Percentiles rank a stretch among this genome's conserved stretches.
Conservation (phyloP, 2,113 vertebrate species). For the Psettodes erumei region DNA sequence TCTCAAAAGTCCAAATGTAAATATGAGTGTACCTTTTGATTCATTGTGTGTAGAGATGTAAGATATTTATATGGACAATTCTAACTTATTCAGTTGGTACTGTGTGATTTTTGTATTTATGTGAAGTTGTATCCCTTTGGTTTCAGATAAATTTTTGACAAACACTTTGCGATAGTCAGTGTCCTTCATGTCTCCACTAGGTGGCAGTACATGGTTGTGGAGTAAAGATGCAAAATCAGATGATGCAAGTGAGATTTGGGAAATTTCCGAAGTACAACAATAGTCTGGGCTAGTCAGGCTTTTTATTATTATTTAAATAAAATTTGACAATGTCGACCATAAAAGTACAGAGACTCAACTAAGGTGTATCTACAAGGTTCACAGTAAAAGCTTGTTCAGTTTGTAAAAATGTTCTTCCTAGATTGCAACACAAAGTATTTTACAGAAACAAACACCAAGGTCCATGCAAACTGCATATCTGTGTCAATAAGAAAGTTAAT, state of each 20-base stretch:
- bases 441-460: constrained; percentile 8
- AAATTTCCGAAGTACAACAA: background rate
- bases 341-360: constrained; percentile 14
- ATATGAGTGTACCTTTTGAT: constrained; percentile 29
- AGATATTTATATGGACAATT: constrained; percentile 58
- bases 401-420: constrained; percentile 22
- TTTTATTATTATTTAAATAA: constrained; percentile 51
- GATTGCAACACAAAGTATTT: constrained; percentile 16
- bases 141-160: constrained; percentile 19
- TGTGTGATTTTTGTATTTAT: constrained; percentile 49
- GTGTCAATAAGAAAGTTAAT: constrained; percentile 4
- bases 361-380: constrained; percentile 52
- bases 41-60: constrained; percentile 40
- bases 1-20: constrained; percentile 33
- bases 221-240: background rate
- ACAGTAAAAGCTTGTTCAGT: constrained; percentile 47
- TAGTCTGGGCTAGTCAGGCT: background rate
- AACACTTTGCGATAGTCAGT: background rate
- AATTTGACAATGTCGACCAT: constrained; percentile 10
- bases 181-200: constrained; percentile 59
- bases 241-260: background rate
- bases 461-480: constrained; percentile 2
- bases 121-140: constrained; percentile 35
- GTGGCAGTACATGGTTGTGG: constrained; percentile 43
- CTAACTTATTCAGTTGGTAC: constrained; percentile 54